These are phyloP conservation scores for Hydrocynus forskahlii DNA, from an alignment of 2,797 vertebrate species.

Conservation along the genomic window DNA sequence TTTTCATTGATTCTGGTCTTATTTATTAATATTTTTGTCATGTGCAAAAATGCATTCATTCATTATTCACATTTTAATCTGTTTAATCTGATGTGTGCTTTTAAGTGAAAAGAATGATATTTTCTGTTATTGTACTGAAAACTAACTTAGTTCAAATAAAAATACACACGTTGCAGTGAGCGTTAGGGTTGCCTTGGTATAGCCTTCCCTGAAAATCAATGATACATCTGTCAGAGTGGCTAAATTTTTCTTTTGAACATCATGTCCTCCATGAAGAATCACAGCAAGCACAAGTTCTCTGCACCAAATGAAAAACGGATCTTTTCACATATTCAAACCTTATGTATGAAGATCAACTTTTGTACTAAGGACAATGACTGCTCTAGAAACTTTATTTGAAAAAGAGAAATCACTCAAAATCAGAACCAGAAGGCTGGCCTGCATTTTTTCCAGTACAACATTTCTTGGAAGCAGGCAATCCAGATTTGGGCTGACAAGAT, in stretches of 20 bases:
- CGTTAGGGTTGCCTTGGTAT: not conserved
- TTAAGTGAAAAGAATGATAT: not conserved
- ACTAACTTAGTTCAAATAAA: not conserved
- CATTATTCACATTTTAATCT: not conserved
- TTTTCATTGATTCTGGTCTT: not conserved
- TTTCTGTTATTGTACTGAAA: not conserved
- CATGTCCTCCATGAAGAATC: not conserved
- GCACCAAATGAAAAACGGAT: not conserved
- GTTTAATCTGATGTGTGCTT: not conserved
- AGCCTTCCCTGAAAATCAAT: not conserved
- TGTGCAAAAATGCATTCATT: not conserved
- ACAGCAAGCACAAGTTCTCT: not conserved
- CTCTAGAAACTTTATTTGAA: not conserved
- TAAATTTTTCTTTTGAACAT: not conserved
- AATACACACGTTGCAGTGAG: not conserved
- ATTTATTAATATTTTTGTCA: not conserved
- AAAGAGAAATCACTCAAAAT: not conserved
- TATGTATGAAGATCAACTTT: not conserved
- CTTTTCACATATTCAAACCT: not conserved
- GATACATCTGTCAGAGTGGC: not conserved
- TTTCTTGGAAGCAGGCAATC: not conserved
- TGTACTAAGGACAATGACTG: not conserved
- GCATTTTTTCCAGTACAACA: not conserved
- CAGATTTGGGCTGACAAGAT: not conserved
- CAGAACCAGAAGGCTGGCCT: not conserved